Percentiles rank a stretch among this genome's conserved stretches.
phyloP scores from a whole-genome alignment of 2,888 invertebrate genomes.

The Ametastegia equiseti region DNA sequence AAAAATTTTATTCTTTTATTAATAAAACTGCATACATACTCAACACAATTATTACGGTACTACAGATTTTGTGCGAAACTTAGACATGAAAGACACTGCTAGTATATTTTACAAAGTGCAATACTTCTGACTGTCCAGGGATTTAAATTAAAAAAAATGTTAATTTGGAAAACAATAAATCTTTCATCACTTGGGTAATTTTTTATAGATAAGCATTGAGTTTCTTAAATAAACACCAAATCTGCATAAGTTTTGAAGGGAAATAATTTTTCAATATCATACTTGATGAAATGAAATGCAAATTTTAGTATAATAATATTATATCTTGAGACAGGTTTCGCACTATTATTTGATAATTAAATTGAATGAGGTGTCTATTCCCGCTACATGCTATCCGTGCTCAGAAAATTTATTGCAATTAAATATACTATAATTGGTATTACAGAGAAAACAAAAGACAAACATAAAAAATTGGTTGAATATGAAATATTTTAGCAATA shows the following conservation, averaged over 20 bases:
- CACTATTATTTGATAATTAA: background rate
- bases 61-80: background rate
- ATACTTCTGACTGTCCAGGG: background rate
- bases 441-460: too few species aligned
- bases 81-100: background rate
- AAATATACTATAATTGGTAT: background rate
- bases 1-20: slow-evolving; percentile 2
- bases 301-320: background rate
- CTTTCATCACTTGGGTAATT: background rate
- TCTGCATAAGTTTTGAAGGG: background rate
- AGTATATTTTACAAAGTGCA: slow-evolving; percentile 16
- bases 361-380: background rate
- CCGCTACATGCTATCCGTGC: slow-evolving; percentile 14
- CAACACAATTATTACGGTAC: slow-evolving; percentile 7
- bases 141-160: background rate
- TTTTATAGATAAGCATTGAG: too few species aligned
- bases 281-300: background rate
- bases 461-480: background rate
- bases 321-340: slow-evolving; percentile 2
- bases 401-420: slow-evolving; percentile 3
- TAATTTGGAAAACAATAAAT: background rate
- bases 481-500: slow-evolving; percentile 4
- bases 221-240: background rate
- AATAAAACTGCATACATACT: slow-evolving; percentile 12
- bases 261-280: background rate